These are phyloP conservation scores for Agapornis canus DNA, from an alignment of 2,797 vertebrate genomes.

Conservation along the genomic window DNA sequence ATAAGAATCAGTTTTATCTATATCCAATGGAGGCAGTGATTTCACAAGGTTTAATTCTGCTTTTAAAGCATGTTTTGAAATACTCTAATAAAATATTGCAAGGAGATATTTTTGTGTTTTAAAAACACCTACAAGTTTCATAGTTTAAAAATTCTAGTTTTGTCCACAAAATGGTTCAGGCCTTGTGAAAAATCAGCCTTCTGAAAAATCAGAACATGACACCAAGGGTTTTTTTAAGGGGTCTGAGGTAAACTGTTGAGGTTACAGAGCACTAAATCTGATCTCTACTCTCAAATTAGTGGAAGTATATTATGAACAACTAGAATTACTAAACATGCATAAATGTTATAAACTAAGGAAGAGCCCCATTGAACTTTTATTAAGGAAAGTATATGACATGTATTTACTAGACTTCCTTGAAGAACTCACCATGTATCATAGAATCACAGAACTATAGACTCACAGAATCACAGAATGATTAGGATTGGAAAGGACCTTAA, in stretches of 20 bases:
- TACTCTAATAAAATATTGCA: neutral
- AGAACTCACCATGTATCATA: neutral
- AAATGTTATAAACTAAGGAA: neutral
- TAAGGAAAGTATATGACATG: neutral
- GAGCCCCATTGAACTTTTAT: neutral
- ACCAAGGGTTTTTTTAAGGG: neutral
- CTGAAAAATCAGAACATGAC: neutral
- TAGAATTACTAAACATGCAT: neutral
- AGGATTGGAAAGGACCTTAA: too few relatives aligned
- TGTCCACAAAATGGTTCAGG: neutral
- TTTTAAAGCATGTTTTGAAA: conserved; percentile 12
- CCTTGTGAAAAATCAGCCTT: neutral
- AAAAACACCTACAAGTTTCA: neutral
- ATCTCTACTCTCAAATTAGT: neutral
- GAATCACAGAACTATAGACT: neutral
- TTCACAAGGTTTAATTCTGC: neutral
- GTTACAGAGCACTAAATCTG: neutral
- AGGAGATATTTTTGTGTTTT: neutral
- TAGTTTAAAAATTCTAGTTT: neutral
- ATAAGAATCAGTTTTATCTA: neutral
- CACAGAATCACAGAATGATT: too few relatives aligned
- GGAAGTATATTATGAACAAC: neutral
- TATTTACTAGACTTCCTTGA: neutral
- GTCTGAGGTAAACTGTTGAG: neutral
- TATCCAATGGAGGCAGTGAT: neutral